These are phyloP conservation scores for Trimorus sp. DNA, from an alignment of 2,888 invertebrate species.

Conservation along the genomic window DNA sequence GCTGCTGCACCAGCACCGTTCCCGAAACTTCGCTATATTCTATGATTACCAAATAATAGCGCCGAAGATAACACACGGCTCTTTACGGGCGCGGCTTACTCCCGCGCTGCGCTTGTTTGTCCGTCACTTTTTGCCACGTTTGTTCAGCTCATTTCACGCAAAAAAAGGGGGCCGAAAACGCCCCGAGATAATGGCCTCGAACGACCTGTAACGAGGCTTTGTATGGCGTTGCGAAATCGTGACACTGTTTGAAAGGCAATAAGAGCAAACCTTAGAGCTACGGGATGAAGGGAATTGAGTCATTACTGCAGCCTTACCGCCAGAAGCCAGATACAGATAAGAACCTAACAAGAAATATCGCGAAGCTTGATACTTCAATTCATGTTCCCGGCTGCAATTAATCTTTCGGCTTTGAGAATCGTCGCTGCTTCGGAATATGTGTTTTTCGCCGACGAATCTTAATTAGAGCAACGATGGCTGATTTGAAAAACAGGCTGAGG, in stretches of 20 bases:
- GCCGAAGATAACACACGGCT: slow-evolving; percentile 48
- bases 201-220: slow-evolving; percentile 30
- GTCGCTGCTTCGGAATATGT: slow-evolving; percentile 42
- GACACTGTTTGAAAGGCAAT: slow-evolving; percentile 56
- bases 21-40: slow-evolving; percentile 49
- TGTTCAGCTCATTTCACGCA: slow-evolving; percentile 15
- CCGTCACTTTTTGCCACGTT: slow-evolving; percentile 5
- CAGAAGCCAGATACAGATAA: slow-evolving; percentile 62
- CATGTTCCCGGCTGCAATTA: slow-evolving; percentile 47
- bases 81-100: slow-evolving; percentile 45
- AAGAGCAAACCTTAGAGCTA: slow-evolving; percentile 56
- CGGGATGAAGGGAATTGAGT: slow-evolving; percentile 54
- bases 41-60: slow-evolving; percentile 53
- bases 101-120: slow-evolving; percentile 6
- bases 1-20: slow-evolving; percentile 53
- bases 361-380: slow-evolving; percentile 52
- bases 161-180: too few relatives aligned
- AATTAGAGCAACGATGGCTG: slow-evolving; percentile 26
- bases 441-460: slow-evolving; percentile 47
- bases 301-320: slow-evolving; percentile 58
- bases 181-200: slow-evolving; percentile 16
- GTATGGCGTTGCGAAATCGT: slow-evolving; percentile 39
- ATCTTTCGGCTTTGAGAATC: slow-evolving; percentile 54
- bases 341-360: slow-evolving; percentile 58
- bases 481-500: slow-evolving; percentile 14